A percentile compares a stretch with the other conserved stretches of the same genome.
Conservation (phyloP, 2,888 invertebrate species). For the Thecocarcelia acutangulata region DNA sequence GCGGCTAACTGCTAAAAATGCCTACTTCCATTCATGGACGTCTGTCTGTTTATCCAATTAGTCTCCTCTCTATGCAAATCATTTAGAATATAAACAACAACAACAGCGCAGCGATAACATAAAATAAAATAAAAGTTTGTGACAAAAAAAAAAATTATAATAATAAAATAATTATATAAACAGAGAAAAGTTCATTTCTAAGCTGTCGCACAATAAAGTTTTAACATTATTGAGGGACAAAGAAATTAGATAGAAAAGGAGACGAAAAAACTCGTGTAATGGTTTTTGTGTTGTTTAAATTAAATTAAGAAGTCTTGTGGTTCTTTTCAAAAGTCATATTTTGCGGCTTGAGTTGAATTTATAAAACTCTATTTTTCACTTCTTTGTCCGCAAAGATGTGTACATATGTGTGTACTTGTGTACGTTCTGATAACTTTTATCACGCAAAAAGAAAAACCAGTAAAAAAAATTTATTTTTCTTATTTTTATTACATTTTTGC, state of each 20-base stretch:
- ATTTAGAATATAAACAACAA: constrained; percentile 15
- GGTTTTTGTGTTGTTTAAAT: constrained; percentile 9
- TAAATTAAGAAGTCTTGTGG: background rate
- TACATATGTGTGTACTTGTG: background rate
- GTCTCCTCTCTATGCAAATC: no score
- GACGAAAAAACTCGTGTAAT: background rate
- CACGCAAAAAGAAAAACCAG: no score
- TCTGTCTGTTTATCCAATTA: no score
- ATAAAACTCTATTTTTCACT: background rate
- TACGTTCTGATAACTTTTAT: no score
- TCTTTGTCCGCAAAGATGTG: background rate
- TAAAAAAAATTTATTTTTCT: no score
- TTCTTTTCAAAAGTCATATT: constrained; percentile 14
- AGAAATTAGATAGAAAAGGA: background rate
- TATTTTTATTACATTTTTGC: background rate
- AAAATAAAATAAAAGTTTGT: constrained; percentile 5
- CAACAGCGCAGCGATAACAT: background rate
- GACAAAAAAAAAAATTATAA: background rate
- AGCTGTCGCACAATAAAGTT: background rate
- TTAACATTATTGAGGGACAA: background rate
- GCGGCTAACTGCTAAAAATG: no score
- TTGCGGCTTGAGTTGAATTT: background rate
- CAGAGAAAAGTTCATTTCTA: background rate
- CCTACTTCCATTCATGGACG: no score
- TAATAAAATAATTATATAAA: background rate